Evolutionary conservation across 2,797 vertebrate genomes (phyloP), one percentile per base, ranked within the genome.

Genomic region (Characodon lateralis): DNA sequence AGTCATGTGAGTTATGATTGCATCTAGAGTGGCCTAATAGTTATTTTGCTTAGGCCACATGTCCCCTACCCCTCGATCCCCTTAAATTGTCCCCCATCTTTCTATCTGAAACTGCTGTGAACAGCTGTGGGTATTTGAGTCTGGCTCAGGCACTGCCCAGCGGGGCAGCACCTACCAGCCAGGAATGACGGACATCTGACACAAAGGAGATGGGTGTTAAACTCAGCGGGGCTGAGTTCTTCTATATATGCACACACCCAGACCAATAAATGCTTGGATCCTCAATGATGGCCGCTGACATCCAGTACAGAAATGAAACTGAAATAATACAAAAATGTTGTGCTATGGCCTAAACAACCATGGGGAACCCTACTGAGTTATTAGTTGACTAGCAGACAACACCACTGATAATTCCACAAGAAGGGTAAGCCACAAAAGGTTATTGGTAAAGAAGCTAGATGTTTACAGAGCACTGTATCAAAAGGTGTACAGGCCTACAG

Each of bases 161-260:
- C 88, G 65, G 89, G 86, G 76, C 24, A 73, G 78, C 81, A 8
- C 72, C 77, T 58, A 20, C 75, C 68, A 77, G 81, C 82, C 77
- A 70, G 78, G 83, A 83, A 78, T 92, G 91, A 90, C 84, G 85
- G 92, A 91, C 93, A 90, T 87, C 79, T 92, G 90, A 89, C 91
- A 85, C 84, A 81, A 73, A 79, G 75, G 74, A 78, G 79, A 85
- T 55, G 65, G 82, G 77, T 46, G 66, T 71, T 74, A 71, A 84
- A 35, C 72, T 50, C 83, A 73, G 74, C 43, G 69, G 75, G 84
- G 71, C 68, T 81, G 89, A 78, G 83, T 85, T 87, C 78, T 51
- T 74, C 83, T 1, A 75, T 63, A 78, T 78, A 74, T 81, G 76
- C 8, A 4, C 72, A 77, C 58, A 20, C 6, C 3, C 0, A 79